Evolutionary conservation across 2,113 vertebrate species (phyloP).

Genomic region (Cisticola juncidis): DNA sequence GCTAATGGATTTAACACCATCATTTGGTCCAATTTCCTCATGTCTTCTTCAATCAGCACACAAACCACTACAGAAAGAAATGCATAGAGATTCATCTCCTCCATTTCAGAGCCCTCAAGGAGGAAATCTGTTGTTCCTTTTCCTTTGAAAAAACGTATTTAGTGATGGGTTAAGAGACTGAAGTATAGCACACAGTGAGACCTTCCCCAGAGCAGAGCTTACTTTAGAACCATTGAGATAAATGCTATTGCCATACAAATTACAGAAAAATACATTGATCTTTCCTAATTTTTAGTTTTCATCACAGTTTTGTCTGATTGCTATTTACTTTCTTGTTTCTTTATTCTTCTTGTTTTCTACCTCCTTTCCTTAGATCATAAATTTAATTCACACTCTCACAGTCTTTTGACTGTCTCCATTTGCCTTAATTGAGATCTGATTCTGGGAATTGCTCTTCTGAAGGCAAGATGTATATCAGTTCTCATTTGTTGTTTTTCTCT

Average conservation of each 20-base stretch:
- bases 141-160: constrained; percentile 17
- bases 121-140: constrained; percentile 32
- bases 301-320: background rate
- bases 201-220: background rate
- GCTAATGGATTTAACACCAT: constrained; percentile 77
- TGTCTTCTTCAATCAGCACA: constrained; percentile 65
- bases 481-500: background rate
- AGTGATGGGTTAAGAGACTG: background rate
- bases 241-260: constrained; percentile 16
- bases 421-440: background rate
- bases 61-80: constrained; percentile 11
- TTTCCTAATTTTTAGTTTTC: background rate
- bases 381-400: background rate
- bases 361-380: background rate
- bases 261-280: background rate
- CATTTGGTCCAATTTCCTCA: constrained; percentile 73
- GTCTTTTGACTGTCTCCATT: background rate
- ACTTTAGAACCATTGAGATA: background rate
- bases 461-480: rapidly evolving
- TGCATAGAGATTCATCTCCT: constrained; percentile 17
- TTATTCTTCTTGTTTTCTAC: background rate
- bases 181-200: background rate
- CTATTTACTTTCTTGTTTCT: background rate
- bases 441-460: background rate
- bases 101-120: constrained; percentile 14